These are phyloP conservation scores for Eriocheir sinensis DNA, from an alignment of 1,140 invertebrate species.

Conservation along the genomic window DNA sequence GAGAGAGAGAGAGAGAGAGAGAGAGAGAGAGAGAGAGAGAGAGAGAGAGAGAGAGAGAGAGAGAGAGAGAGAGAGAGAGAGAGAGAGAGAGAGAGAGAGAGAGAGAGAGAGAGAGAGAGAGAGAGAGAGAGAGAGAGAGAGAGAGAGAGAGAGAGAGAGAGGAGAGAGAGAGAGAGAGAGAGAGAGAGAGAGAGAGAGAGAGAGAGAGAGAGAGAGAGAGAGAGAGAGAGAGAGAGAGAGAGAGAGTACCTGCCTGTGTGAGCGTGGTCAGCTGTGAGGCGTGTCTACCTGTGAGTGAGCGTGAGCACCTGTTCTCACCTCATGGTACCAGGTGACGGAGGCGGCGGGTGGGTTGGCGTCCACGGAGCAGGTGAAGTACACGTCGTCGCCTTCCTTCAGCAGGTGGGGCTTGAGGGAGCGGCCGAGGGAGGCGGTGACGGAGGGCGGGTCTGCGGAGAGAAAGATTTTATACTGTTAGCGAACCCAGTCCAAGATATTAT, in stretches of 20 bases:
- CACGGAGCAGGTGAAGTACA: conserved; percentile 62
- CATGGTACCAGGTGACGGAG: conserved; percentile 56
- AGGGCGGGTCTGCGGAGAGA: conserved; percentile 37
- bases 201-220: background rate
- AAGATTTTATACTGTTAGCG: no score
- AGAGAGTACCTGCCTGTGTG: background rate
- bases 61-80: conserved; percentile 18
- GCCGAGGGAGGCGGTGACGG: conserved; percentile 49
- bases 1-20: background rate
- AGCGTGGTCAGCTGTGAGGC: background rate
- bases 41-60: background rate
- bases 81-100: conserved; percentile 22
- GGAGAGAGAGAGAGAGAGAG: conserved; percentile 14
- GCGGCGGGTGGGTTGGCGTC: conserved; percentile 50
- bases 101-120: conserved; percentile 22
- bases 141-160: background rate
- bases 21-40: conserved; percentile 14
- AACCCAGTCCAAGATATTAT: no score
- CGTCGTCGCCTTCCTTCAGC: conserved; percentile 62
- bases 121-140: conserved; percentile 22
- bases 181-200: background rate
- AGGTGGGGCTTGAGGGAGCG: conserved; percentile 31
- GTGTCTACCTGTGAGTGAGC: background rate
- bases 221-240: background rate
- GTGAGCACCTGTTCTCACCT: conserved; percentile 26